Evolutionary conservation across 2,888 invertebrate genomes (phyloP), one percentile per base, ranked within the genome.

Genomic region (Coelinius sp.): DNA sequence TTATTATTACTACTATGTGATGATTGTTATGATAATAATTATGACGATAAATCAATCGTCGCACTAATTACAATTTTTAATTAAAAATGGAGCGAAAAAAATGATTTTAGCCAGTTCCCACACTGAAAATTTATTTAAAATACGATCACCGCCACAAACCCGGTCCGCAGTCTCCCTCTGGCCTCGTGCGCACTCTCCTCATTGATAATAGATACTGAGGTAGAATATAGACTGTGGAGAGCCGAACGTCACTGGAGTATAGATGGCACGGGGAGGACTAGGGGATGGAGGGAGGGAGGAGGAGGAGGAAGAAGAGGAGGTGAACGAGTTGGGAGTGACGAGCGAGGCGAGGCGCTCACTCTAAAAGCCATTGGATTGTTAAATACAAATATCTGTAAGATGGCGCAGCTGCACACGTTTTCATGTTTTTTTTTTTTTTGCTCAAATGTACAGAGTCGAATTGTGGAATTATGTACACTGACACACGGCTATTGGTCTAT

Each of bases 91-190:
- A 31, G 69, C 70, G 75, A 71, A 72, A 73, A n/a, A 72, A 73
- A 74, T 68, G 73, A 49, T 71, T 67, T 53, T 22, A 66, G 46
- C 56, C 71, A 76, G 76, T 71, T 75, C 74, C 71, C 71, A 75
- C 71, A 75, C 76, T 76, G 75, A 71, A 73, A 73, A 63, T 38
- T 63, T 63, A 41, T 41, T 63, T 63, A 38, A 63, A 63, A 78
- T 75, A 75, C 78, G 70, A 76, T 78, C 78, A 78, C 78, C 78
- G 78, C 76, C 78, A 77, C 78, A 76, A 78, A 75, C 78, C 77
- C 77, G 77, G 76, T 76, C 78, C 78, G 73, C 77, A 74, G 77
- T 78, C 78, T 74, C 77, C 78, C 77, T 78, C 78, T 77, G 68
- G 73, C 76, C 78, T 75, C 75, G 73, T 76, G 78, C 76, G 76